Evolutionary conservation across 2,888 invertebrate genomes (phyloP).

Genomic region (Sminthurides aquaticus): DNA sequence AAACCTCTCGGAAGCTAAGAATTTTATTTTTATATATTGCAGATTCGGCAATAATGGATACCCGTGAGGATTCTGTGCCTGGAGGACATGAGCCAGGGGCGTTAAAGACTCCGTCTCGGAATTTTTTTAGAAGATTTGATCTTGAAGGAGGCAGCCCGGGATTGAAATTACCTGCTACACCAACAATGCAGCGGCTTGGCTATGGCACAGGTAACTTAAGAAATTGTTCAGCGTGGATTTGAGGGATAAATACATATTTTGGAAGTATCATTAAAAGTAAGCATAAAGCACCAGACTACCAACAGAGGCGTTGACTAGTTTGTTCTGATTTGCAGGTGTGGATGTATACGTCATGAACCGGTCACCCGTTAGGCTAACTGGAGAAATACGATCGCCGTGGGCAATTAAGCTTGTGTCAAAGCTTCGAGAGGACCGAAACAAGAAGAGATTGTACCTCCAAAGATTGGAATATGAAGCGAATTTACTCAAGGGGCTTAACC

Average conservation of each 20-base stretch:
- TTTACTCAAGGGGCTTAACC: slow-evolving; percentile 60
- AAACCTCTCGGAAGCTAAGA: no score
- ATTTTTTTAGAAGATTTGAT: slow-evolving; percentile 1
- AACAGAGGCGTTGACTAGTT: no score
- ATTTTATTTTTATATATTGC: no score
- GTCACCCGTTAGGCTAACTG: slow-evolving; percentile 58
- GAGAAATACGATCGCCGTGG: slow-evolving; percentile 68
- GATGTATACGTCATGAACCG: slow-evolving; percentile 68
- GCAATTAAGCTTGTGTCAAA: slow-evolving; percentile 64
- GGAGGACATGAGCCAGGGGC: no score
- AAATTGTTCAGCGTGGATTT: neutral
- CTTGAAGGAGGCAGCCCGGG: slow-evolving; percentile 20
- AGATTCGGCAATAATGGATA: no score
- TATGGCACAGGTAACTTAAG: slow-evolving; percentile 36
- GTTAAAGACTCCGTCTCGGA: neutral
- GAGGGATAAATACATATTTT: no score
- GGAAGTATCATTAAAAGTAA: no score
- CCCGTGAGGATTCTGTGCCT: no score
- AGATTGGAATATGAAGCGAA: slow-evolving; percentile 59
- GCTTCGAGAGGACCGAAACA: slow-evolving; percentile 13
- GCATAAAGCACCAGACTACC: no score
- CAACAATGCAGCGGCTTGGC: slow-evolving; percentile 33
- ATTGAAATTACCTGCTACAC: slow-evolving; percentile 36
- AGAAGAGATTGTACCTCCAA: slow-evolving; percentile 20
- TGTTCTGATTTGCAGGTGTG: slow-evolving; percentile 54